Base-by-base conservation (phyloP, 2,113 vertebrate genomes). In the Suricata suricatta region DNA sequence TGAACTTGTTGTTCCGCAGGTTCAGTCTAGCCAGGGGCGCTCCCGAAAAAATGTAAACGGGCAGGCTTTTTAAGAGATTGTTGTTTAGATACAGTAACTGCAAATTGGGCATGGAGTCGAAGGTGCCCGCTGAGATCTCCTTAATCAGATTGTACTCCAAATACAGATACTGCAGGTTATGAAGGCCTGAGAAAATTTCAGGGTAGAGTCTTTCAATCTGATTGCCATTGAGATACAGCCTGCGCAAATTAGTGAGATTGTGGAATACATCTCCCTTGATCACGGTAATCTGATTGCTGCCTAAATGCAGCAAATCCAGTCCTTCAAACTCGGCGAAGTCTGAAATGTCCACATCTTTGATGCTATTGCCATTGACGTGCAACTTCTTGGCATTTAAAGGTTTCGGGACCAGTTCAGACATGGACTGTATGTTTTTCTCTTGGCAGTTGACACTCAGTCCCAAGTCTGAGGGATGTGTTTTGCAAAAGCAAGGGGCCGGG, bases 61-160 rank as follows among this genome's bases (percentile, higher is more conserved):
- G 99, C 93, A 99, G 98, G 96, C 99, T 99, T 81, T 99, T 99
- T 10, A 99, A 98, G 29, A 99, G 99, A 31, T 99, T 99, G 97
- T 99, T 99, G 98, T 99, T 99, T 92, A 99, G 98, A 98, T 99
- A 99, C 25, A 99, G 99, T 93, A 99, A 98, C 96, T 99, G 99
- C 76, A 99, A 98, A 97, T 99, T 99, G 72, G 99, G 99, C 99
- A 99, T 99, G 7, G 99, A 99, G 97, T 99, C 99, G 98, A 99
- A 99, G 14, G 99, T 99, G 90, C 99, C 99, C 0, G 99, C 99
- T 97, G 99, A 98, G 91, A 99, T 99, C 99, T 99, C 99, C 98
- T 99, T 99, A 97, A 99, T 99, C 98, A 99, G 98, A 98, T 99
- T 99, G 99, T 99, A 99, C 99, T 99, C 99, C 99, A 99, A 99